Evolutionary conservation across 2,888 invertebrate species (phyloP), one percentile per base, ranked within the genome.

Genomic region (Mimas tiliae): DNA sequence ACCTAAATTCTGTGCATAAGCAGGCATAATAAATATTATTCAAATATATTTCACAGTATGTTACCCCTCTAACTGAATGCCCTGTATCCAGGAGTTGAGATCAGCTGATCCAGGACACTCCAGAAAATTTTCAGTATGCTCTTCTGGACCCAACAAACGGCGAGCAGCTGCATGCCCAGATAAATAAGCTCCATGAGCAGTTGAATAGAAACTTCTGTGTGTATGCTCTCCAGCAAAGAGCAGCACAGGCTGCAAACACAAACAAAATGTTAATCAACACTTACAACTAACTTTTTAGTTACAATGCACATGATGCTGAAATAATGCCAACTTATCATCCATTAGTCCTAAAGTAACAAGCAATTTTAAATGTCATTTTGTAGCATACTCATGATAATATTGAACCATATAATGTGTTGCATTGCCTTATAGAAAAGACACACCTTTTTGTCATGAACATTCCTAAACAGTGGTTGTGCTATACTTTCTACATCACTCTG

Each of bases 151-250:
- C 63, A 97, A 84, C 58, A 98, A 84, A 64, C 95, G 94, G 84
- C 97, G 96, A 52, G 98, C 97, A 48, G 97, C 97, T 19, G 95
- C 95, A 76, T 97, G 95, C 0, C 99, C 98, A 62, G 97, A 97
- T 65, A 98, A 91, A 83, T 97, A 98, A 48, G 99, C 99, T 62
- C 99, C 99, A 85, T 99, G 98, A 47, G 98, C 98, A 1, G 98
- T 99, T 63, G 98, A 98, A 89, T 98, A 99, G 88, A 98, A 98
- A 85, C 95, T 97, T 83, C 97, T 96, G 94, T 99, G 98, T 53
- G 98, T 98, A 80, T 98, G 98, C 93, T 99, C 99, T 69, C 99
- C 99, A 78, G 98, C 98, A 94, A 99, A 99, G 82, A 97, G 91
- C 77, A 98, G 89, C 48, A 95, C 95, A 75, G 98, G 97, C 98